A percentile compares a stretch with the other conserved stretches of the same genome.
phyloP scores from a whole-genome alignment of 2,797 vertebrate species.

The Sebastes steindachneri region DNA sequence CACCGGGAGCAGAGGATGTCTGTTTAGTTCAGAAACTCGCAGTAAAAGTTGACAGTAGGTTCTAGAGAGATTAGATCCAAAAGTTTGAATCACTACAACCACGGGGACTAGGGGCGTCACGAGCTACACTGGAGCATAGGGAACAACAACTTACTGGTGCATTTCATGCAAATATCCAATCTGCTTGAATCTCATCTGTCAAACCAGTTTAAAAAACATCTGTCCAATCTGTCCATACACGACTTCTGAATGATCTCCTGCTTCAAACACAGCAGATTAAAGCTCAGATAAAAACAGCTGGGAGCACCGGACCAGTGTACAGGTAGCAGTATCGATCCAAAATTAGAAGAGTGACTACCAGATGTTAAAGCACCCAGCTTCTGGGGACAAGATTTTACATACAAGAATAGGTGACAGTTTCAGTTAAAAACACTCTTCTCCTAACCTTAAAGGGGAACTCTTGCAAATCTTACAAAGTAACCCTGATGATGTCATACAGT shows the following conservation, averaged over 20 bases:
- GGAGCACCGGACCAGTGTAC: background rate
- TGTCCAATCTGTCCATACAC: too few species aligned
- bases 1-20: background rate
- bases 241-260: background rate
- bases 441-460: background rate
- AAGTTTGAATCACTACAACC: background rate
- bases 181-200: background rate
- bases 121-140: too few species aligned
- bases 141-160: background rate
- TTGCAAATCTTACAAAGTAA: background rate
- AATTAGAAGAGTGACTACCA: background rate
- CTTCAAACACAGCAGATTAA: background rate
- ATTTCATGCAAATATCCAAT: constrained; percentile 31
- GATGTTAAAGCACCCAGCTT: too few species aligned
- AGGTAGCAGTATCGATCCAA: background rate
- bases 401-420: too few species aligned
- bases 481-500: too few species aligned
- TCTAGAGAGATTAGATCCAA: background rate
- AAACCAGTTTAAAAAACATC: background rate
- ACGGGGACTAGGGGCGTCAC: background rate
- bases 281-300: constrained; percentile 3
- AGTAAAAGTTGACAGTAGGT: background rate
- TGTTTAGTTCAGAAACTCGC: background rate
- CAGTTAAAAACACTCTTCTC: background rate
- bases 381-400: too few species aligned